phyloP scores from a whole-genome alignment of 2,113 vertebrate species.

The Martes martes region DNA sequence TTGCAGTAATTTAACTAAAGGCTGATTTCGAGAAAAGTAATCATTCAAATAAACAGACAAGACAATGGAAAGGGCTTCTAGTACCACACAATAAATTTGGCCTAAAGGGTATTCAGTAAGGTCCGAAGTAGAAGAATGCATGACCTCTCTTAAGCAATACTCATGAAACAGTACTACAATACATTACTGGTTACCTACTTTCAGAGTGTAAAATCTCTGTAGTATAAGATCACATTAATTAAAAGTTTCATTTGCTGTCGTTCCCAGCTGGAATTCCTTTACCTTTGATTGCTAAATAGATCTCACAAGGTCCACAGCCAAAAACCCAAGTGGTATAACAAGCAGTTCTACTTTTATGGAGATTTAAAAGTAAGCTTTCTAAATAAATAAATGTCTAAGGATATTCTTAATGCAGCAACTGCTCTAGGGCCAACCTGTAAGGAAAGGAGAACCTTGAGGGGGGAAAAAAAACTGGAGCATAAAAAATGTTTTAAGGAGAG shows the following conservation, averaged over 20 bases:
- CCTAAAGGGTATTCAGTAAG: slow-evolving; percentile 2
- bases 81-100: no score
- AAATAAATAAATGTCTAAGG: neutral
- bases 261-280: slow-evolving; percentile 67
- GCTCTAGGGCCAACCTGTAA: neutral
- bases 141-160: neutral
- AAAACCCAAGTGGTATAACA: neutral
- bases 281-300: slow-evolving; percentile 63
- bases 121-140: neutral
- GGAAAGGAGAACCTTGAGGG: neutral
- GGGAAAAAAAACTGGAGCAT: neutral
- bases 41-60: neutral
- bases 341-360: neutral
- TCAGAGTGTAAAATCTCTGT: slow-evolving; percentile 52
- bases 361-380: slow-evolving; percentile 19
- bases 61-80: neutral
- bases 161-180: neutral
- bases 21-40: neutral
- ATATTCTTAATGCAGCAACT: neutral
- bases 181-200: slow-evolving; percentile 58
- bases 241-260: slow-evolving; percentile 69
- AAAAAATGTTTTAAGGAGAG: neutral
- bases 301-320: neutral
- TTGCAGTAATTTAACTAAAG: neutral
- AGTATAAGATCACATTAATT: slow-evolving; percentile 69